Base-by-base conservation (phyloP, 1,140 invertebrate species). In the Heliothis virescens region DNA sequence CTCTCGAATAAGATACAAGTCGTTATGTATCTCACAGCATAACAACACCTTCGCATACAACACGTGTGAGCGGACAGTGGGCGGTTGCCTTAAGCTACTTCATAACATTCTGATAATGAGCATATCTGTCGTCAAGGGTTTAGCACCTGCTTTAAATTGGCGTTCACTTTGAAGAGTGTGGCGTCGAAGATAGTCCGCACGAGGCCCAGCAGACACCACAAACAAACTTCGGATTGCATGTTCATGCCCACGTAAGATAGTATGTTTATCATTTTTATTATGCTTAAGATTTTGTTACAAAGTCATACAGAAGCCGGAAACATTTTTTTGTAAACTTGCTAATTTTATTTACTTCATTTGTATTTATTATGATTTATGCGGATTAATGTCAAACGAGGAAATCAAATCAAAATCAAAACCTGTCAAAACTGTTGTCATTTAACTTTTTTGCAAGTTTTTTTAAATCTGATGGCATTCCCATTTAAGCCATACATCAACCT, bases 161-260 rank as follows among this genome's bases (percentile, higher is more conserved):
- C 86, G 75, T 94, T 94, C 34, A 94, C 91, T 92, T 93, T 93
- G 82, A 94, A 94, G 18, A 93, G 87, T 15, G 92, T 93, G 2
- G 91, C 93, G 75, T 94, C 93, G 73, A 94, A 94, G 57, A 94
- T 92, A 1, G 90, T 93, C 29, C 92, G 81, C 65, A 94, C 59
- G 15, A 94, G 86, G 0, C 93, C 93, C 47, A 94, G 77, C 3
- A 94, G 63, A 2, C 91, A 93, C 92, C 92, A 94, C 60, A 94
- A 34, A 63, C 92, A 94, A 4, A 94, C 89, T 82, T 94, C 93
- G 1, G 89, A 89, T 69, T 92, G 92, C 63, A 92, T 80, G 79
- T 82, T 89, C 87, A 94, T 88, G 47, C 93, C 92, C 12, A 91
- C 78, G 57, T 94, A 94, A 12, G 91, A 91, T 11, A 94, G 82